A percentile compares a stretch with the other conserved stretches of the same genome.
These are phyloP conservation scores for Polymixis lichenea DNA, from an alignment of 2,888 invertebrate genomes.

Conservation along the genomic window DNA sequence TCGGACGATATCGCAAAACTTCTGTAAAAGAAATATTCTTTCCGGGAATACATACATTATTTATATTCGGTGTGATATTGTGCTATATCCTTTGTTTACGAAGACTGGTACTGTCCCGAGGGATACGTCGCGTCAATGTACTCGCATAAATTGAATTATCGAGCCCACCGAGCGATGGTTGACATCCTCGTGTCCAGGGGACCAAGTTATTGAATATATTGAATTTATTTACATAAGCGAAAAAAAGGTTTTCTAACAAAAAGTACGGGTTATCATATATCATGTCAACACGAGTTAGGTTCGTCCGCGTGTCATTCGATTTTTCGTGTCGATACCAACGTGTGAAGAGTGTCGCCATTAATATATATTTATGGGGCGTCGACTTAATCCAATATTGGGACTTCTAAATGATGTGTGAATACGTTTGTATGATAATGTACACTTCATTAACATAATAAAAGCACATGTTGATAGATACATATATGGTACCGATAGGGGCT, in stretches of 20 bases:
- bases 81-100: conserved; percentile 76
- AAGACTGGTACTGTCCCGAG: conserved; percentile 69
- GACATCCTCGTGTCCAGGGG: conserved; percentile 76
- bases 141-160: conserved; percentile 80
- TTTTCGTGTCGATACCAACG: conserved; percentile 47
- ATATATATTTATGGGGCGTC: conserved; percentile 40
- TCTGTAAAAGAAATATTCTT: conserved; percentile 70
- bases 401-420: conserved; percentile 22
- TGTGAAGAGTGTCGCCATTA: conserved; percentile 32
- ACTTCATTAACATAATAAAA: background rate
- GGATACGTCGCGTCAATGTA: conserved; percentile 66
- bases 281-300: conserved; percentile 58
- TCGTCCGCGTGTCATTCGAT: conserved; percentile 51
- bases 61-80: conserved; percentile 72
- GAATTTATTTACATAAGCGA: conserved; percentile 80
- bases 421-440: conserved; percentile 3
- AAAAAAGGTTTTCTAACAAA: conserved; percentile 70
- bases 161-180: conserved; percentile 72
- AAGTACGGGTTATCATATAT: conserved; percentile 62
- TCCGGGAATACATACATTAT: conserved; percentile 72
- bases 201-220: conserved; percentile 81
- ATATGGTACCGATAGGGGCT: background rate
- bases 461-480: background rate
- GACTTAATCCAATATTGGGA: conserved; percentile 34
- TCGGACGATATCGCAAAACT: conserved; percentile 62